Evolutionary conservation across 2,888 invertebrate species (phyloP), one percentile per base, ranked within the genome.

Genomic region (Steinernema hermaphroditum): DNA sequence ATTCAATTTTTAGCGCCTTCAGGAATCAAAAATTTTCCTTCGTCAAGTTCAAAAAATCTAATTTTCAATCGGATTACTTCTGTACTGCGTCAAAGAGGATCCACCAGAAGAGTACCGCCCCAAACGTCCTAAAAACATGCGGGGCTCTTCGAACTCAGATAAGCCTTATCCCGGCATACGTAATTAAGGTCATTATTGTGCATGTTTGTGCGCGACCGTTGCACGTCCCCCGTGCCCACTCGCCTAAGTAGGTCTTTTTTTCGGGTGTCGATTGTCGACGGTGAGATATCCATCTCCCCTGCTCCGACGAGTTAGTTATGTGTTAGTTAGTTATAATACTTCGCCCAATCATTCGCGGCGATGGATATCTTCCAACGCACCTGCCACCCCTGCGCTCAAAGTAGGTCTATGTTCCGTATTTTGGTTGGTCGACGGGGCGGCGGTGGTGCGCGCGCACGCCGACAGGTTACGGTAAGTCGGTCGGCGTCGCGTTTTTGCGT

Each of bases 301-400:
- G 16, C 12, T 9, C 1, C 32, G 16, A 62, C 62, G 62, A 62
- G 62, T 62, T 62, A 62, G 62, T 62, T 62, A 62, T 62, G 62
- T 62, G 62, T 62, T 62, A 62, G 62, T 62, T 62, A 62, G 62
- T 62, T 62, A 62, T 62, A 62, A 62, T 62, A 62, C 62, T 62
- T 27, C 62, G 62, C 27, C 62, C 62, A 62, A 62, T 62, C 62
- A 62, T 29, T 32, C 62, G 62, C 62, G 62, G 62, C 62, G 62
- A 62, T 62, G 62, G 46, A 62, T 62, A 62, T 62, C 62, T 24
- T 16, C 62, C 29, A 29, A 34, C 62, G 62, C 62, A 62, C 62
- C 62, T 62, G 62, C 62, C 62, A 62, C 62, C 62, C 29, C 62
- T 8, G 4, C 46, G 46, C 62, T 12, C 62, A 62, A 62, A 62